These are phyloP conservation scores for Meghimatium bilineatum DNA, from an alignment of 2,888 invertebrate genomes.

Conservation along the genomic window DNA sequence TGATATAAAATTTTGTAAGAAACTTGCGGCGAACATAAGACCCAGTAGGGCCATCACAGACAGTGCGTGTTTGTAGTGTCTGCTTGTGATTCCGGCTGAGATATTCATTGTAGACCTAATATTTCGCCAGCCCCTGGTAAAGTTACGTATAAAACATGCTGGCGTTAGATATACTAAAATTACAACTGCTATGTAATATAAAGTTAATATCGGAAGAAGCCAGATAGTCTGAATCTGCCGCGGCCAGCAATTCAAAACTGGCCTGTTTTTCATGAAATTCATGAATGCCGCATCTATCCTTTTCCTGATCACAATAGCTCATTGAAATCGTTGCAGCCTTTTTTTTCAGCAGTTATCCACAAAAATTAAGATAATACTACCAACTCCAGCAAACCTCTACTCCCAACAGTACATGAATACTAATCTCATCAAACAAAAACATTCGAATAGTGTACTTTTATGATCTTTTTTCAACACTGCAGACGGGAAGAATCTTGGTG, in stretches of 20 bases:
- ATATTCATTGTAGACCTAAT: neutral
- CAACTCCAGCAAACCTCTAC: neutral
- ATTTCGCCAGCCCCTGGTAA: neutral
- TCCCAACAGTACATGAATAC: neutral
- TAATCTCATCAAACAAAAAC: too few relatives aligned
- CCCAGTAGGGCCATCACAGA: neutral
- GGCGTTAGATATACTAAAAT: neutral
- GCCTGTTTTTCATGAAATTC: conserved; percentile 15
- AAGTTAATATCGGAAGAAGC: neutral
- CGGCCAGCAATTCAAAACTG: conserved; percentile 32
- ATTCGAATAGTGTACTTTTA: neutral
- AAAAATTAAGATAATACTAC: neutral
- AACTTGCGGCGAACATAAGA: neutral
- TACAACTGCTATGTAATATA: neutral
- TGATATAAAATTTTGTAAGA: neutral
- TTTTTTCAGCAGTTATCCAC: neutral
- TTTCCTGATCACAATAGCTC: neutral
- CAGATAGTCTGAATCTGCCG: conserved; percentile 1
- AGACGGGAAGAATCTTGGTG: neutral
- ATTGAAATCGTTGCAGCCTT: neutral
- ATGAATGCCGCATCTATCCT: neutral
- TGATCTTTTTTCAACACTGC: neutral
- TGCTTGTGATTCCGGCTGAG: neutral
- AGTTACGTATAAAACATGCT: neutral
- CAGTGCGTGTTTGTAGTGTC: conserved; percentile 27